Evolutionary conservation across 37 sponge, comb jelly and placozoan species (phyloP).

Genomic region (Halichondria panicea): DNA sequence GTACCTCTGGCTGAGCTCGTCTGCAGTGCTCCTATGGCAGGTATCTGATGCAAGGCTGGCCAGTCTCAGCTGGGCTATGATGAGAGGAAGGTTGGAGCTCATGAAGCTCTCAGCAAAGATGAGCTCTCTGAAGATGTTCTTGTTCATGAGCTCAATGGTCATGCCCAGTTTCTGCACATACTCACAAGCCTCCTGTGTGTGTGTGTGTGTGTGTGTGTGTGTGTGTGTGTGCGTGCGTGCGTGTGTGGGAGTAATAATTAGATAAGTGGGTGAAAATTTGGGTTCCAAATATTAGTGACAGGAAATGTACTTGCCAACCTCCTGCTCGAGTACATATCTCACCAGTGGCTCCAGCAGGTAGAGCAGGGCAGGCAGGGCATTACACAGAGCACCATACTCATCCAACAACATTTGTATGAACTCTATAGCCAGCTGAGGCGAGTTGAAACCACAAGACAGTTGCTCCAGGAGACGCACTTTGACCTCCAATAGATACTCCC

Average conservation of each 20-base stretch:
- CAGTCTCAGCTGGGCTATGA: constrained; percentile 76
- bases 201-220: too few species aligned
- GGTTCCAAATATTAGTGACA: too few species aligned
- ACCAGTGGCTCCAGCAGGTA: constrained; percentile 76
- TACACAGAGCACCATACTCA: constrained; percentile 64
- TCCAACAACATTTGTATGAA: constrained; percentile 83
- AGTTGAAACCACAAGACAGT: constrained; percentile 80
- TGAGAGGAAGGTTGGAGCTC: constrained; percentile 80
- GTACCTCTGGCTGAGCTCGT: constrained; percentile 60
- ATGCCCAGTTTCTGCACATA: constrained; percentile 59
- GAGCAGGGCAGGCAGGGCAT: constrained; percentile 66
- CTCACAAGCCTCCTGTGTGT: constrained; percentile 65
- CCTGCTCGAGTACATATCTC: background rate
- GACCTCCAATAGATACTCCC: constrained; percentile 84
- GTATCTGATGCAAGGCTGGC: constrained; percentile 69
- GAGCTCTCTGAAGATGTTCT: constrained; percentile 85
- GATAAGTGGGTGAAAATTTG: too few species aligned
- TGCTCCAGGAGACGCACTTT: constrained; percentile 86
- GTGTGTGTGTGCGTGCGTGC: too few species aligned
- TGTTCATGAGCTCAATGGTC: constrained; percentile 85
- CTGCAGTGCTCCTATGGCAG: constrained; percentile 59
- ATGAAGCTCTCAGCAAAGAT: constrained; percentile 88
- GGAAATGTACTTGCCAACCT: background rate
- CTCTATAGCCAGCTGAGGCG: constrained; percentile 79
- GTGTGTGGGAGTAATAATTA: too few species aligned